Evolutionary conservation across 2,888 invertebrate genomes (phyloP), one percentile per base, ranked within the genome.

Genomic region (Cepaea hortensis): DNA sequence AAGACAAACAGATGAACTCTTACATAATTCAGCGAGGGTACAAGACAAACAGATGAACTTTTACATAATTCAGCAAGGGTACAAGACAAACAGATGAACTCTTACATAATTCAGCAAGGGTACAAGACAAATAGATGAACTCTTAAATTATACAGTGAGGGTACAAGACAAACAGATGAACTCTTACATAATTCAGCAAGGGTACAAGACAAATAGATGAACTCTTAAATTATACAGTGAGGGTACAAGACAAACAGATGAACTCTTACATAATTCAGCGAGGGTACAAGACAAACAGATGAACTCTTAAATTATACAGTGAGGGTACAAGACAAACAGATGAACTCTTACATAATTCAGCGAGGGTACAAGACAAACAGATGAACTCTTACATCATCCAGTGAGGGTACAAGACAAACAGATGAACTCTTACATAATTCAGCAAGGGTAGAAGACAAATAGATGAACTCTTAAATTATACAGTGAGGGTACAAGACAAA

Each of bases 1-100:
- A n/a, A n/a, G n/a, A n/a, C n/a, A n/a, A n/a, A n/a, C n/a, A 35
- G 35, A 35, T 35, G 35, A 35, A 35, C 35, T 35, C 96, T 96
- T 94, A 98, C 98, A 98, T 97, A 95, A 97, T 96, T 96, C 98
- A 97, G 87, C 95, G 94, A 7, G 98, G 98, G n/a, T n/a, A n/a
- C n/a, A n/a, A n/a, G n/a, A n/a, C n/a, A n/a, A n/a, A n/a, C n/a
- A 35, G 35, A 35, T 35, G 35, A 35, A 35, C 35, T 35, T 96
- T 96, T 94, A 98, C 98, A 98, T 97, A 95, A 97, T 96, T 96
- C 98, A 97, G 87, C 95, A 94, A 7, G 98, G 98, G n/a, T n/a
- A n/a, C n/a, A n/a, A n/a, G n/a, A n/a, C n/a, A n/a, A n/a, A n/a
- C n/a, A 35, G 35, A 35, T 35, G 35, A 35, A 35, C 35, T 35